Evolutionary conservation across 1,140 invertebrate species (phyloP).

Genomic region (Cherax quadricarinatus): DNA sequence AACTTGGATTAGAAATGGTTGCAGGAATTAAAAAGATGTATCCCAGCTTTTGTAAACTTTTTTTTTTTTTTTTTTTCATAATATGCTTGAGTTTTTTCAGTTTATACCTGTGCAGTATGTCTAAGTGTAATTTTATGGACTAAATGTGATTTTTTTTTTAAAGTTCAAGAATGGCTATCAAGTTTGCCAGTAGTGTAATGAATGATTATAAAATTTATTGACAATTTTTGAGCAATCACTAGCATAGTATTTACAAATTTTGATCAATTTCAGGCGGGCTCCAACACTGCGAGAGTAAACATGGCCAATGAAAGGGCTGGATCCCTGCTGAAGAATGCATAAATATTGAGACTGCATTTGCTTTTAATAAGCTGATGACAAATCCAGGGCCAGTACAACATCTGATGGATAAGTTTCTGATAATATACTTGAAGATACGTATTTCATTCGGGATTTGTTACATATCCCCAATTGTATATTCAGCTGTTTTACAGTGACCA

Average conservation of each 20-base stretch:
- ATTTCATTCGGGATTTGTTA: neutral
- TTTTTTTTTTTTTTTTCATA: no score
- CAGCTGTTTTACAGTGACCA: neutral
- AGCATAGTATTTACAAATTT: neutral
- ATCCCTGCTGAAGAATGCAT: conserved; percentile 82
- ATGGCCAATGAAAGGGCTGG: conserved; percentile 90
- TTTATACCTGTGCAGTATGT: no score
- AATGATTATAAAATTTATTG: no score
- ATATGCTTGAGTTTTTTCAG: no score
- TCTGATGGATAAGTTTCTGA: conserved; percentile 26
- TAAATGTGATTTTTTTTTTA: no score
- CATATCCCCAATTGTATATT: neutral
- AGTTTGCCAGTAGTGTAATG: no score
- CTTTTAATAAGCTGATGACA: neutral
- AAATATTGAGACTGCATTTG: neutral
- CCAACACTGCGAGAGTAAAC: conserved; percentile 90
- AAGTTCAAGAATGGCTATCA: no score
- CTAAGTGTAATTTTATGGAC: no score
- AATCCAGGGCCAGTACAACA: conserved; percentile 38
- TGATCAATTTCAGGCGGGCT: conserved; percentile 76
- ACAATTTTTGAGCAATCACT: neutral
- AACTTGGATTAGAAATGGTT: no score
- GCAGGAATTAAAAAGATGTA: no score
- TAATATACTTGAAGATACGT: neutral
- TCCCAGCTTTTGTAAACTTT: no score